Evolutionary conservation across 2,113 vertebrate species (phyloP).

Genomic region (Dermatemys mawii): DNA sequence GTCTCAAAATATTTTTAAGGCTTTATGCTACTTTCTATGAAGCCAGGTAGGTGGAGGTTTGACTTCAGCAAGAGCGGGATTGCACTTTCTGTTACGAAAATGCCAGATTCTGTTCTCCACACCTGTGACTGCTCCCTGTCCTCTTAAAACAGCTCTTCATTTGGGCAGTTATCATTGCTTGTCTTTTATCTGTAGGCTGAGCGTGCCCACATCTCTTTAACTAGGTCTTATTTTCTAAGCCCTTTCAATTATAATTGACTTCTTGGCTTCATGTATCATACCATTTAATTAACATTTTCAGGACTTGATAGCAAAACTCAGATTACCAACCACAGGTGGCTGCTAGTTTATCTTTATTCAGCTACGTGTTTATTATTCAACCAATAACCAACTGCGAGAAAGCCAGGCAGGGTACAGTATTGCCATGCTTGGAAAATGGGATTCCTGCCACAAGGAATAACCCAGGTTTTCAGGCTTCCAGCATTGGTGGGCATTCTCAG

Average conservation of each 20-base stretch:
- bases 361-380: conserved; percentile 17
- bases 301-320: not conserved
- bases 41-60: not conserved
- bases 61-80: not conserved
- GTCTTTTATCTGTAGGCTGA: not conserved
- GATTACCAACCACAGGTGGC: conserved; percentile 1
- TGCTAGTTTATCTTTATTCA: not conserved
- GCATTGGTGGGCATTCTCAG: conserved; percentile 45
- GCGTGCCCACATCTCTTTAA: not conserved
- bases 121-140: not conserved
- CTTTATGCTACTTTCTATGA: conserved; percentile 13
- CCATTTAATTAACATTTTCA: not conserved
- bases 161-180: not conserved
- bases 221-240: not conserved
- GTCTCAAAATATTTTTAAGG: not conserved
- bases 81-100: conserved; percentile 13
- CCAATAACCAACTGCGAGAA: not conserved
- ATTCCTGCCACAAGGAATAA: conserved; percentile 59
- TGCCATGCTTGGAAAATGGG: conserved; percentile 46
- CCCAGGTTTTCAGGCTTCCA: conserved; percentile 58
- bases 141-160: not conserved
- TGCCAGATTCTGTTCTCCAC: conserved; percentile 5
- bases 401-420: conserved; percentile 37
- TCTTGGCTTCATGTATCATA: not conserved
- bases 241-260: not conserved